A percentile compares a stretch with the other conserved stretches of the same genome.
phyloP scores from a whole-genome alignment of 2,113 vertebrate genomes.

The Acanthisitta chloris region DNA sequence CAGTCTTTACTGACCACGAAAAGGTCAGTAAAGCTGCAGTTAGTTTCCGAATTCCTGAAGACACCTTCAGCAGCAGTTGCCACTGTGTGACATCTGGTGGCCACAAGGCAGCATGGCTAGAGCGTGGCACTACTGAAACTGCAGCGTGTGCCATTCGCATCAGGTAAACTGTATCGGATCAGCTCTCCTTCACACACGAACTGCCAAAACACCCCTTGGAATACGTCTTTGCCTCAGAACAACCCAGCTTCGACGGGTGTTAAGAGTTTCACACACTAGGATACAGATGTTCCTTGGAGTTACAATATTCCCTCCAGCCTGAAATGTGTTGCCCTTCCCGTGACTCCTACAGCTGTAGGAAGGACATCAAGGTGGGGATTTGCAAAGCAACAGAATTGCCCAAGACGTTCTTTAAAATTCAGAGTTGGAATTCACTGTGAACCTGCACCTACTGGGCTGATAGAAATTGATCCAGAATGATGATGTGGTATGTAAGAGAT shows the following conservation, averaged over 20 bases:
- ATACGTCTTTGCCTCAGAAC: neutral
- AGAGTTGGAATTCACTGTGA: neutral
- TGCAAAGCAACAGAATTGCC: neutral
- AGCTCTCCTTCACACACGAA: neutral
- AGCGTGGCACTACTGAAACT: neutral
- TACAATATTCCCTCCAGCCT: fast-evolving
- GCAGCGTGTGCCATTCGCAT: fast-evolving
- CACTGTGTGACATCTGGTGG: constrained; percentile 8
- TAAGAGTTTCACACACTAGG: fast-evolving
- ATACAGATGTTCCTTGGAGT: neutral
- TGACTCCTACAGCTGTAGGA: fast-evolving
- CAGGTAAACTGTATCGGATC: fast-evolving
- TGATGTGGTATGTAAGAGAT: neutral
- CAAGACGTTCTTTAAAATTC: neutral
- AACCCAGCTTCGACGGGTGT: neutral
- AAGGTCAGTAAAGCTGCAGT: neutral
- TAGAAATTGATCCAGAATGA: neutral
- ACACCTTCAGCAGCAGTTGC: neutral
- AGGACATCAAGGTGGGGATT: no score
- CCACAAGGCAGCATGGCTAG: neutral
- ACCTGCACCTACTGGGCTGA: neutral
- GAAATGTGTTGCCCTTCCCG: fast-evolving
- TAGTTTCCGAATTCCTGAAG: neutral
- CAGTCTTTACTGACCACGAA: neutral
- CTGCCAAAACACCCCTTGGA: fast-evolving